Evolutionary conservation across 2,797 vertebrate species (phyloP), one percentile per base, ranked within the genome.

Genomic region (Leptatherina wallacei): DNA sequence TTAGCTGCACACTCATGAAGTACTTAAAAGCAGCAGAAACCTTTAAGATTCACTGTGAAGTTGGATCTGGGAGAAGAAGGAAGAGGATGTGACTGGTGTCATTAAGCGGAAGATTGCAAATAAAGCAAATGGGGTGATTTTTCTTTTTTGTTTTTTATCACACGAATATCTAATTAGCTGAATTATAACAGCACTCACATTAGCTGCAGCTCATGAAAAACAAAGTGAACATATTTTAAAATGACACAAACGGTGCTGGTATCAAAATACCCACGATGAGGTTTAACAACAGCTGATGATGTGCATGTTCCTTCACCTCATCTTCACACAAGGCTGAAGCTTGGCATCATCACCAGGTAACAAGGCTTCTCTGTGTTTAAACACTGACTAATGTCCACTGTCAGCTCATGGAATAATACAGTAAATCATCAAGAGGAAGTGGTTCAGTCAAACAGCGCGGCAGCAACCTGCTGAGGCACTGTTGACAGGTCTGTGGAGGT

Each of bases 381-480:
- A 78, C 85, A 65, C 69, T 87, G 83, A 87, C 80, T 86, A 85
- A 91, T 85, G 60, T 55, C 59, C 44, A 52, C 80, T 87, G 85
- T 88, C 86, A 82, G 76, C 67, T 56, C 58, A 62, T 64, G 64
- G 77, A 82, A 89, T 88, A 86, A 85, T 78, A 85, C 74, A 73
- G 80, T 86, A 83, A 85, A 89, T 88, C 82, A 85, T 75, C 14
- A 10, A 51, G 79, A 52, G 65, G 44, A 62, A 63, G 77, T 81
- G 68, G 69, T 65, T 55, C 72, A 59, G 84, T 65, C 75, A 76
- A 60, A 73, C 55, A 71, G 71, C 0, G 10, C 69, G 61, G 72
- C 42, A 58, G 69, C 30, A 3, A 54, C 72, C 65, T 72, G 71
- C 57, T 82, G 87, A 85, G 64, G 27, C 44, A 71, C 57, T 69